phyloP scores from a whole-genome alignment of 92 coral and sea anemone species.

The Nematostella vectensis region DNA sequence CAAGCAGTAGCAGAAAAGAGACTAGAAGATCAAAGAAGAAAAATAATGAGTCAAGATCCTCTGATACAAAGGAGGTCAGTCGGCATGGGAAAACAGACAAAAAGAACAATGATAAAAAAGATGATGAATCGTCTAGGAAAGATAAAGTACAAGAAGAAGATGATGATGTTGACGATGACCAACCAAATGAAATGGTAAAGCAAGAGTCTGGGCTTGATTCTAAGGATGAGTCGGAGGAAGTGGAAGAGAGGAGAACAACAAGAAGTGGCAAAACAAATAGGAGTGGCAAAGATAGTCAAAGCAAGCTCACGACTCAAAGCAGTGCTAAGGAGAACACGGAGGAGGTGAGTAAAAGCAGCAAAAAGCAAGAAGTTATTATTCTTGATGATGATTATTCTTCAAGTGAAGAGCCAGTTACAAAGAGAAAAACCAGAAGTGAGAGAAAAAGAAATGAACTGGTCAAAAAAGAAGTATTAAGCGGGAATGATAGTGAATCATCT shows the following conservation, averaged over 20 bases:
- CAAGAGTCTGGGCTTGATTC: neutral
- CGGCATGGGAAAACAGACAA: neutral
- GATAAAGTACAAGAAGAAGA: constrained; percentile 1
- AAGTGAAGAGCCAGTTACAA: neutral
- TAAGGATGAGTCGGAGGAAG: constrained; percentile 6
- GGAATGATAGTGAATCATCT: neutral
- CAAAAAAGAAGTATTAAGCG: constrained; percentile 3
- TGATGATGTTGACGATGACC: neutral
- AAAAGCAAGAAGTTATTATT: neutral
- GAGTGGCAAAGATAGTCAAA: neutral
- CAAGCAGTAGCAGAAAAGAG: constrained; percentile 3
- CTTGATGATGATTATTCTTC: constrained; percentile 2
- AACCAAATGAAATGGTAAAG: neutral
- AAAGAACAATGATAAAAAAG: constrained; percentile 3
- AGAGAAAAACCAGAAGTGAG: neutral
- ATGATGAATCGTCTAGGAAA: neutral
- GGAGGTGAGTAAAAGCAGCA: neutral
- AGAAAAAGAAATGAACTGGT: neutral
- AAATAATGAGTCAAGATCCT: neutral
- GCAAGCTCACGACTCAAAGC: constrained; percentile 2
- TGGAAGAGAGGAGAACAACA: constrained; percentile 3
- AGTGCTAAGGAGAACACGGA: neutral
- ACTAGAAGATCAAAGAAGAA: neutral
- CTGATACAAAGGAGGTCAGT: neutral
- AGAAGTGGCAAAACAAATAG: neutral